Evolutionary conservation across 2,888 invertebrate species (phyloP).

Genomic region (Volucella zonaria): DNA sequence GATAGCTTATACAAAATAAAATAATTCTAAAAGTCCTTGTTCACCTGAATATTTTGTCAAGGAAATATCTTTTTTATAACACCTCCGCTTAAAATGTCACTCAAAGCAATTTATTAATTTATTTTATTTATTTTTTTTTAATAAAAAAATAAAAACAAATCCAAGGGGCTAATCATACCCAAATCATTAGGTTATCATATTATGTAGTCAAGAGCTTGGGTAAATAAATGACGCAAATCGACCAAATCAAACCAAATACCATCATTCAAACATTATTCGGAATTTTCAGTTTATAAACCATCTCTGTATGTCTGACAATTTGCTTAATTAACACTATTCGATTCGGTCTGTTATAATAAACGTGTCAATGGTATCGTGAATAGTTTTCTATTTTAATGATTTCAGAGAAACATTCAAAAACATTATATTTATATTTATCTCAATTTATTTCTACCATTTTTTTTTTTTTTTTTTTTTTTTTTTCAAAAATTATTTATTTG

Average conservation of each 20-base stretch:
- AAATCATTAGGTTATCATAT: background rate
- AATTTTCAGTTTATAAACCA: slow-evolving; percentile 29
- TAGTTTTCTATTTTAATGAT: slow-evolving; percentile 29
- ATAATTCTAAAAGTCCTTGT: no score
- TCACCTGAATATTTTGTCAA: no score
- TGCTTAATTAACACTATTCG: slow-evolving; percentile 29
- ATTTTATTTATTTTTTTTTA: background rate
- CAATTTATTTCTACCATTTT: slow-evolving; percentile 14
- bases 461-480: slow-evolving; percentile 8
- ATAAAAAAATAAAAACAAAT: background rate
- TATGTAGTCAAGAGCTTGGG: no score
- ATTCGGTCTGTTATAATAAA: slow-evolving; percentile 14
- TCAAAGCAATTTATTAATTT: background rate
- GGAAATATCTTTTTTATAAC: no score
- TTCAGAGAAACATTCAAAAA: slow-evolving; percentile 10
- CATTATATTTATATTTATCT: slow-evolving; percentile 15
- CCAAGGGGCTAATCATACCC: background rate
- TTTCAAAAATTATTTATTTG: slow-evolving; percentile 32
- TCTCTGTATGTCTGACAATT: slow-evolving; percentile 22
- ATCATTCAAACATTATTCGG: slow-evolving; percentile 3
- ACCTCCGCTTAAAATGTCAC: background rate
- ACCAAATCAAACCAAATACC: slow-evolving; percentile 5
- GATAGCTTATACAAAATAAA: no score
- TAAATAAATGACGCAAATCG: slow-evolving; percentile 27
- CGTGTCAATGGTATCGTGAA: slow-evolving; percentile 43